Conservation (phyloP, 2,888 invertebrate genomes). For the Cotesia congregata region DNA sequence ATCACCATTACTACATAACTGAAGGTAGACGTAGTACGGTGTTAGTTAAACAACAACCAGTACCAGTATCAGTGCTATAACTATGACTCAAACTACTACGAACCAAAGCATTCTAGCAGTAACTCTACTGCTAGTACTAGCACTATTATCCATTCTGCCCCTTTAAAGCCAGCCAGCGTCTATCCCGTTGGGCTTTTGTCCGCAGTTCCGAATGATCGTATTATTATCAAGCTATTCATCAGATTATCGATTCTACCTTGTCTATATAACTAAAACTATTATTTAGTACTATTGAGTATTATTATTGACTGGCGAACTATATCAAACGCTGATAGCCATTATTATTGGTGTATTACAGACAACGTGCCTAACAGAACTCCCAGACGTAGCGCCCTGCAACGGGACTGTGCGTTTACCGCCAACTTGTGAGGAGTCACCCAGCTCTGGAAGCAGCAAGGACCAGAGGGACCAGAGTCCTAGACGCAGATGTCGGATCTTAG, state of each 20-base stretch:
- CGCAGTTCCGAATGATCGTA: not conserved
- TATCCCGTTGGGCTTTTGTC: not conserved
- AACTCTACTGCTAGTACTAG: not conserved
- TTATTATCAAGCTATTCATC: not conserved
- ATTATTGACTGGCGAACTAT: not conserved
- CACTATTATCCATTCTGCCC: not conserved
- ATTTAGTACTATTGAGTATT: not conserved
- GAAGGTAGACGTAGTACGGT: no score
- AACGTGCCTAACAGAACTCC: conserved; percentile 71
- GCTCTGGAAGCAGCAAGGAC: conserved; percentile 68
- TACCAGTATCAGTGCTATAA: no score
- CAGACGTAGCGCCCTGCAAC: conserved; percentile 70
- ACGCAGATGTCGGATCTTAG: conserved; percentile 65
- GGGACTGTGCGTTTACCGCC: conserved; percentile 66
- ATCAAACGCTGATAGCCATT: not conserved
- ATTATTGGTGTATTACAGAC: conserved; percentile 60
- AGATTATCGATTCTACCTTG: not conserved
- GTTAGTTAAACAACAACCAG: no score
- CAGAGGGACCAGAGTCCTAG: conserved; percentile 60
- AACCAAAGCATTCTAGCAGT: not conserved
- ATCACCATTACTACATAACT: no score
- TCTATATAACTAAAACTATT: conserved; percentile 5
- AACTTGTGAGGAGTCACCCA: conserved; percentile 68
- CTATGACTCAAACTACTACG: no score
- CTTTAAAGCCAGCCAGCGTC: not conserved